These are phyloP conservation scores for Echinometra lucunter DNA, from an alignment of 53 echinoderm and acorn worm species.

Conservation along the genomic window DNA sequence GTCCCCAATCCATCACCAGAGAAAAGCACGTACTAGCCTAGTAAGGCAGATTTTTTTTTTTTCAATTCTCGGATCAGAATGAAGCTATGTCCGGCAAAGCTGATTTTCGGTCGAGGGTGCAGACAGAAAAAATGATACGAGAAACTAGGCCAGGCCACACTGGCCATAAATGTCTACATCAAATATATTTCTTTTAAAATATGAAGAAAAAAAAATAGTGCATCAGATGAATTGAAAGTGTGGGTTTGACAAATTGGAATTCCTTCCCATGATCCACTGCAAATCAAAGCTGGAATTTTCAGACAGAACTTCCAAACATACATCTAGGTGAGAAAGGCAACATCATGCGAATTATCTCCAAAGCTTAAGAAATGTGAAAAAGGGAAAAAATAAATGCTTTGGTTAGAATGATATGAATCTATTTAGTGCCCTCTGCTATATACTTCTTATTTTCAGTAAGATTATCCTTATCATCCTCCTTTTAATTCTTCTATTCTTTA, in stretches of 20 bases:
- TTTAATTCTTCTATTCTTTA: neutral
- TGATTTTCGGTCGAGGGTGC: too few species aligned
- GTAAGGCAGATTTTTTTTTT: too few species aligned
- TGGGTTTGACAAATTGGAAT: neutral
- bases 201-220: too few species aligned
- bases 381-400: constrained; percentile 31
- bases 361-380: neutral
- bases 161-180: neutral
- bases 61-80: too few species aligned
- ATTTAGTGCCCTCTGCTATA: neutral
- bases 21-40: too few species aligned
- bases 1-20: too few species aligned
- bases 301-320: neutral
- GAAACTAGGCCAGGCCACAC: neutral
- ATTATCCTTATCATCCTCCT: neutral
- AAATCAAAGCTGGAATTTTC: neutral
- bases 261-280: neutral
- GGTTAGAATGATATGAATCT: neutral
- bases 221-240: too few species aligned
- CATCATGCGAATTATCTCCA: neutral
- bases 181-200: too few species aligned
- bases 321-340: constrained; percentile 13
- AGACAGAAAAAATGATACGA: neutral
- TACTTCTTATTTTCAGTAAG: too few species aligned
- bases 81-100: too few species aligned